Percentiles rank a stretch among this genome's conserved stretches.
Evolutionary conservation across 2,797 vertebrate species (phyloP).

Genomic region (Hozukius guyotensis): DNA sequence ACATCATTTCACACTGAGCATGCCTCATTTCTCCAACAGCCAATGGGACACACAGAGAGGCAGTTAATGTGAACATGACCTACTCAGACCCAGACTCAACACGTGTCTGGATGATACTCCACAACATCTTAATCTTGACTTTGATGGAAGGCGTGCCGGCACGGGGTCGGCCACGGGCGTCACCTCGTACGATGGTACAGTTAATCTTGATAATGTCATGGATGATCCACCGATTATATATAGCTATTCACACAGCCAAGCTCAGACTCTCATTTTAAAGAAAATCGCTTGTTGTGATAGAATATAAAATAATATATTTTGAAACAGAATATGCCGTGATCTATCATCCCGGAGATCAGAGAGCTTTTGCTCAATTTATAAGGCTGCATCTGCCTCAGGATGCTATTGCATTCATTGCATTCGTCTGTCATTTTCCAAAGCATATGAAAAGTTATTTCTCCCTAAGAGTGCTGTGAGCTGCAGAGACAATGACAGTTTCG

Average conservation of each 20-base stretch:
- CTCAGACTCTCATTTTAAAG: constrained; percentile 8
- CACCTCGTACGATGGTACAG: constrained; percentile 29
- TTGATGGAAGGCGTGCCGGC: constrained; percentile 42
- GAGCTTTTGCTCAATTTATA: constrained; percentile 51
- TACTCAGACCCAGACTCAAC: constrained; percentile 17
- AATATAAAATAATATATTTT: constrained; percentile 6
- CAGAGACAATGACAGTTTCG: constrained; percentile 9
- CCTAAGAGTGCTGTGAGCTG: constrained; percentile 9
- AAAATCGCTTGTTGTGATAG: constrained; percentile 39
- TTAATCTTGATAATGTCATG: constrained; percentile 42
- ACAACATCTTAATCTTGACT: constrained; percentile 37
- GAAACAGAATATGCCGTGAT: constrained; percentile 32
- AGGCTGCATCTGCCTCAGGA: constrained; percentile 42
- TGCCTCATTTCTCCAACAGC: constrained; percentile 58
- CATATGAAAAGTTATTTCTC: constrained; percentile 46
- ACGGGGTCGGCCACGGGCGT: background rate
- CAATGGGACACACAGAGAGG: constrained; percentile 35
- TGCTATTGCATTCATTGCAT: constrained; percentile 34
- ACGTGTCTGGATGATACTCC: constrained; percentile 5
- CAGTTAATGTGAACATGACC: constrained; percentile 40
- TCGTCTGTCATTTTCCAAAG: constrained; percentile 58
- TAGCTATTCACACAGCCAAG: background rate
- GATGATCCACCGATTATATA: constrained; percentile 17
- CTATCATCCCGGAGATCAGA: constrained; percentile 51
- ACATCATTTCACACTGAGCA: constrained; percentile 63